Evolutionary conservation across 2,888 invertebrate genomes (phyloP), one percentile per base, ranked within the genome.

Genomic region (Neoaliturus tenellus): DNA sequence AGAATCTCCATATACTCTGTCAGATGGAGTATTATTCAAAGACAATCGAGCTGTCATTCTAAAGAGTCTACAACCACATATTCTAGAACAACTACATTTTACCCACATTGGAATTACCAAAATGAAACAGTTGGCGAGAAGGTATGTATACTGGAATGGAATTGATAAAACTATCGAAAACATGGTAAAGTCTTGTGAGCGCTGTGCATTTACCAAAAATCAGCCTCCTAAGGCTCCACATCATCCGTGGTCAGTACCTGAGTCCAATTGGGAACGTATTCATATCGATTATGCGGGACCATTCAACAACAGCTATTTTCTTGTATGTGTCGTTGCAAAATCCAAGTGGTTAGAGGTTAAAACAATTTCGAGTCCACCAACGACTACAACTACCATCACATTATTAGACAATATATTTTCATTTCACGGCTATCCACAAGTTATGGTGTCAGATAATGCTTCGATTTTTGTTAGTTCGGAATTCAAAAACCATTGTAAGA

Each of bases 61-160:
- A n/a, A n/a, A n/a, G n/a, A n/a, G n/a, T n/a, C n/a, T n/a, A n/a
- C n/a, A n/a, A n/a, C n/a, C n/a, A n/a, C n/a, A 81, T 23, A 67
- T 88, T 1, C 71, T 88, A 31, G 80, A 87, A 20, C 88, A 88
- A 83, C 85, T 88, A n/a, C 87, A 88, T 80, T 71, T 80, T 0
- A 88, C 87, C 0, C 87, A 88, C 80, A 73, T 87, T 33, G 88
- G 88, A 0, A 86, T 88, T 12, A 86, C 86, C 2, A 88, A 87
- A 48, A 89, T 88, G 86, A 88, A 89, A 73, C 73, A 85, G 12
- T 48, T 88, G 6, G 88, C 88, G n/a, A 82, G 88, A 35, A 85
- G 86, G 1, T 88, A 87, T 78, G 86, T 88, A 20, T 88, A 87
- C 85, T 89, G 88, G 88, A n/a, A 44, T 12, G 39, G 5, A 33